phyloP scores from a whole-genome alignment of 1,140 invertebrate species.

The Augochlora pura region DNA sequence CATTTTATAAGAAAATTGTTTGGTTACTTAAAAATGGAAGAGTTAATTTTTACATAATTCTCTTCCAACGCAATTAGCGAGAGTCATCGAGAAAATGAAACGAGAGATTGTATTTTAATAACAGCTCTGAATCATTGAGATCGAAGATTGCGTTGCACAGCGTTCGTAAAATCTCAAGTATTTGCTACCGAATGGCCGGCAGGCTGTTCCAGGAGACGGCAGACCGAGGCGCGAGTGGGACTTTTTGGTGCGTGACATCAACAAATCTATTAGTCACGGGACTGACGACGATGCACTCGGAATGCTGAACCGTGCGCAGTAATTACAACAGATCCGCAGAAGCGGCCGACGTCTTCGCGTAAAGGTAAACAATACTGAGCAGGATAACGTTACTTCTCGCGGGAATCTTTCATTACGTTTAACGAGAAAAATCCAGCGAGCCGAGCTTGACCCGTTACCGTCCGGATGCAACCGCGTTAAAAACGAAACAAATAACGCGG shows the following conservation, averaged over 20 bases:
- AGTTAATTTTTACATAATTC: too few relatives aligned
- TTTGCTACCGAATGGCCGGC: too few relatives aligned
- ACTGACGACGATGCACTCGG: conserved; percentile 18
- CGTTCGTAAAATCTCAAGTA: too few relatives aligned
- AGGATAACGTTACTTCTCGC: conserved; percentile 19
- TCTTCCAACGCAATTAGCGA: too few relatives aligned
- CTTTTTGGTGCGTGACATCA: conserved; percentile 59
- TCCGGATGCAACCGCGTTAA: neutral
- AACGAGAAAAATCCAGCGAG: conserved; percentile 51
- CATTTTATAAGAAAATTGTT: too few relatives aligned
- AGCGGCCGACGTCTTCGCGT: conserved; percentile 43
- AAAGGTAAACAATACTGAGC: conserved; percentile 28
- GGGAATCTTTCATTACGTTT: conserved; percentile 48
- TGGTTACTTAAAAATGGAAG: too few relatives aligned
- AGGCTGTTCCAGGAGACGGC: conserved; percentile 42
- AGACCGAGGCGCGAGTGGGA: conserved; percentile 11
- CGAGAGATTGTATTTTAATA: too few relatives aligned
- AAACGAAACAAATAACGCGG: neutral
- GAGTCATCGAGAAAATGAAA: too few relatives aligned
- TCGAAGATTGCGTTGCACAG: too few relatives aligned
- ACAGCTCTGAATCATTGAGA: too few relatives aligned
- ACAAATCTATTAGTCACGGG: conserved; percentile 58
- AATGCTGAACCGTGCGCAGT: neutral
- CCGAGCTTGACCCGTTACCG: neutral
- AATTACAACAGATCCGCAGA: conserved; percentile 48